Base-by-base conservation (phyloP, 1,140 invertebrate species). In the Solenopsis fugax region DNA sequence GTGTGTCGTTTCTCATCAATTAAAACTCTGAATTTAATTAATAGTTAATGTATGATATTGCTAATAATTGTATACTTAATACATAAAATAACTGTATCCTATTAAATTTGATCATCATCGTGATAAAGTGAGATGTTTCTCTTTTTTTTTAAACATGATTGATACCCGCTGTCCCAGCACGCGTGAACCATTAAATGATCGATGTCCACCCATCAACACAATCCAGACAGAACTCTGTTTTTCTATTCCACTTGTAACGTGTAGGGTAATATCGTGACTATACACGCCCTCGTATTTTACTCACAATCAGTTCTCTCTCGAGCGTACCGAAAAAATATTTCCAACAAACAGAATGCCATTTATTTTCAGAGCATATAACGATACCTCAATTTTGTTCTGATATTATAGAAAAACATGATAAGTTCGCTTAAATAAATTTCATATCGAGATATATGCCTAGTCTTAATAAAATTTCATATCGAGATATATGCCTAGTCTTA, bases 181-280 rank as follows among this genome's bases (percentile, higher is more conserved):
- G 12, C 71, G 54, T 67, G 77, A 7, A 24, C 54, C 56, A 41
- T 60, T 76, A 65, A 65, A 78, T 78, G 73, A 85, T 78, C 58
- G 60, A 85, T 85, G 60, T 65, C 21, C 58, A 85, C 41, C 58
- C 82, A 65, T 84, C 81, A 85, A 41, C 34, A 52, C n/a, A 37
- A n/a, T 13, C 16, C 6, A 18, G 18, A 16, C 21, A 65, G 16
- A 24, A 85, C n/a, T 77, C 34, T 54, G 58, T 78, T 85, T 85
- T 65, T 77, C 41, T 69, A 76, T 85, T 77, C 13, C 56, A 62
- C 50, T 56, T 13, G 41, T 60, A 58, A 58, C 7, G 12, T 34
- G 12, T 60, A 73, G 69, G 29, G 16, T 37, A 73, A 73, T 54
- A 71, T 58, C 48, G 48, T 50, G 41, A 34, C 24, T 60, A 60